Conservation (phyloP, 2,888 invertebrate species). For the Eupeodes luniger region DNA sequence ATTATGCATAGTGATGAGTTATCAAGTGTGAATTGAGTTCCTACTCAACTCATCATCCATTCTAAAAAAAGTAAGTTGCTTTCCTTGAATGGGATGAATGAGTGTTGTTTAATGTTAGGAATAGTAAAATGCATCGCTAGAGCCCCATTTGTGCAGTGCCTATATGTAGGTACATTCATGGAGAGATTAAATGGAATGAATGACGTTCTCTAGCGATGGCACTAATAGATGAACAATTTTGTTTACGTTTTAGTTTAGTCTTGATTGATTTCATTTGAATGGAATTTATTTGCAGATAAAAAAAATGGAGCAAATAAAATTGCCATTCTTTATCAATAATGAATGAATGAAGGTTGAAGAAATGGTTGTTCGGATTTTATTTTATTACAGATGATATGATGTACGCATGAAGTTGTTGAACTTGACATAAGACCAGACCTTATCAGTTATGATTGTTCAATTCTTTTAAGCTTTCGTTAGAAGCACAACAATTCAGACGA, state of each 20-base stretch:
- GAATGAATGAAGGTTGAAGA: too few species aligned
- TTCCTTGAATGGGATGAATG: slow-evolving; percentile 33
- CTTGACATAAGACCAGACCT: too few species aligned
- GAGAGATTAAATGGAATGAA: slow-evolving; percentile 4
- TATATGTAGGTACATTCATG: neutral
- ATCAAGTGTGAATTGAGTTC: slow-evolving; percentile 52
- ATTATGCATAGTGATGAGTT: slow-evolving; percentile 71
- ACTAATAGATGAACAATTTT: slow-evolving; percentile 56
- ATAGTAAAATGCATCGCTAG: too few species aligned
- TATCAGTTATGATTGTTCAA: too few species aligned
- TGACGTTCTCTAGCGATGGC: neutral
- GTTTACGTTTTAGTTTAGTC: slow-evolving; percentile 35
- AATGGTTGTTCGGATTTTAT: too few species aligned
- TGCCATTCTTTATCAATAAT: too few species aligned
- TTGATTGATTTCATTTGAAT: slow-evolving; percentile 51
- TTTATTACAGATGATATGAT: too few species aligned
- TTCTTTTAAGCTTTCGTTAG: too few species aligned
- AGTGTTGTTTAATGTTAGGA: neutral
- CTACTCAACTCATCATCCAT: neutral
- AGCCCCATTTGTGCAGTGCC: neutral
- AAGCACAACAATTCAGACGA: too few species aligned
- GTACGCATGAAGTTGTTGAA: too few species aligned
- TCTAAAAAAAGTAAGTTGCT: neutral
- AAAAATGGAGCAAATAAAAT: too few species aligned
- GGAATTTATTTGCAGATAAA: too few species aligned